Base-by-base conservation (phyloP, 1,140 invertebrate species). In the Atopsyche davidsoni region DNA sequence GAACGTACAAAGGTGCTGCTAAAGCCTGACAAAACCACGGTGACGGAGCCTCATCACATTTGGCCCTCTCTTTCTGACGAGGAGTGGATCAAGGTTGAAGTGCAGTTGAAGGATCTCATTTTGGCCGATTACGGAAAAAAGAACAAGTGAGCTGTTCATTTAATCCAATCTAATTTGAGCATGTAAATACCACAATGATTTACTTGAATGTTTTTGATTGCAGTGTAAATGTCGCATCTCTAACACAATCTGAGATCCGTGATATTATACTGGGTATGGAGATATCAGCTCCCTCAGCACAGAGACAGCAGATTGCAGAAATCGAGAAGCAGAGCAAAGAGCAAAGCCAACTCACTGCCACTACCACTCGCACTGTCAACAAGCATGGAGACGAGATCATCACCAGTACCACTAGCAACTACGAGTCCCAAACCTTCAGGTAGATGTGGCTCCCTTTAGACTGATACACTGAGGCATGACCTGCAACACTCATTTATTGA, bases 311-410 rank as follows among this genome's bases (percentile, higher is more conserved):
- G 70, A 99, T 99, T 58, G 96, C 96, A 1, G 97, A 99, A 71
- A 99, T 99, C 61, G 97, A 99, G 69, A 99, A 99, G 67, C 96
- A 99, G 72, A 99, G 96, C 4, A 99, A 99, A 65, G 96, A 99
- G 69, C 96, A 99, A 67, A 95, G 92, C 10, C 96, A 98, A 63
- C 73, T 99, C 1, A 98, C 96, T 0, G 95, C 96, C 0, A 99
- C 96, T 0, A 99, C 96, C 0, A 99, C 97, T 0, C 76, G 92
- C 46, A 98, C 96, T 0, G 95, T 98, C 4, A 99, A 99, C 71
- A 99, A 99, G 68, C 96, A 99, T 63, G 96, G 96, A 10, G 97
- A 99, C 65, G 96, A 99, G 75, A 99, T 99, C 55, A 98, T 99
- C 47, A 98, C 96, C 0, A 92, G 92, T 0, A 99, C 96, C 0